Evolutionary conservation across 1,140 invertebrate species (phyloP), one percentile per base, ranked within the genome.

Genomic region (Ooceraea biroi): DNA sequence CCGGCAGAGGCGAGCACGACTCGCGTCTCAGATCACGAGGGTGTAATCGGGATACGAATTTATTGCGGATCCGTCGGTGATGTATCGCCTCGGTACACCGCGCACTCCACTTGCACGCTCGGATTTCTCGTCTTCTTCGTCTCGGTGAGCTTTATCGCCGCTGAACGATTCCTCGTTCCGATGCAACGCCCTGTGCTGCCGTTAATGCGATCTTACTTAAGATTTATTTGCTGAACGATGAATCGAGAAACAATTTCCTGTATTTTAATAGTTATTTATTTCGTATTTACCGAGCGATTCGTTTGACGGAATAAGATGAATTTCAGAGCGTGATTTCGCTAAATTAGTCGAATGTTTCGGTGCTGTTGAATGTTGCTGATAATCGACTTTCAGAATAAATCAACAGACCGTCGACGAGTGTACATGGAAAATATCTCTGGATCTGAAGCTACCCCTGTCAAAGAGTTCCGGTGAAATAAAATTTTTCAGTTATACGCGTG

Each of bases 1-100:
- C 41, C 50, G 12, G 44, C 27, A 19, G 19, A 65, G 50, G 1
- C 19, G 52, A 30, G 36, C 27, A 1, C 41, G 25, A 17, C 8
- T 60, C 7, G 63, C 17, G 30, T 50, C 41, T 65, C n/a, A 66
- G 73, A 65, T 76, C 27, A 50, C 4, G 0, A 17, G 48, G 25
- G 0, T 11, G 12, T 48, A 76, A 76, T 76, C 14, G 48, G 14
- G 7, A 60, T 61, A 19, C 7, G 17, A 30, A 76, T 76, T 74
- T 74, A 74, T 61, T 60, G 41, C 3, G 22, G 36, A 44, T 57
- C 36, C 22, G 17, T 60, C 36, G 58, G 8, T 58, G 19, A 41
- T n/a, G 12, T 10, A 44, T 44, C 58, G 25, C n/a, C 17, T 73
- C 5, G 19, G 0, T 14, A 36, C 8, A n/a, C n/a, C 3, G n/a